Evolutionary conservation across 2,888 invertebrate genomes (phyloP).

Genomic region (Cancer borealis): DNA sequence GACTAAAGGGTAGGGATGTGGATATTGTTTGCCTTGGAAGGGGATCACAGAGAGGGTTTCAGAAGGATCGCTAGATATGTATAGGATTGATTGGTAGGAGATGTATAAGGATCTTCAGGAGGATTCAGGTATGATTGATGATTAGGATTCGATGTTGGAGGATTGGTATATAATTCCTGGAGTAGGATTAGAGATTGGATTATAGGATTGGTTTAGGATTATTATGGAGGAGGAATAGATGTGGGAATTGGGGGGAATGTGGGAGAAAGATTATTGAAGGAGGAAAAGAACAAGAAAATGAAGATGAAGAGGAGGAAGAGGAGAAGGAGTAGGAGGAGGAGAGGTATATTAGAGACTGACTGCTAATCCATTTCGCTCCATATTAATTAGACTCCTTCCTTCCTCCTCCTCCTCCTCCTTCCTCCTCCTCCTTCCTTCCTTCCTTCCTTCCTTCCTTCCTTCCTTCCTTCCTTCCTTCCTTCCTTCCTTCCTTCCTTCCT

Average conservation of each 20-base stretch:
- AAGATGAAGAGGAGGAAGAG: neutral
- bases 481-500: neutral
- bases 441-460: neutral
- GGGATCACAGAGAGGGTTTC: too few species aligned
- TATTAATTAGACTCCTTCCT: neutral
- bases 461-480: neutral
- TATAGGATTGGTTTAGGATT: too few species aligned
- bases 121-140: too few species aligned
- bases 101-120: too few species aligned
- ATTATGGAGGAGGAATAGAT: neutral
- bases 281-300: neutral
- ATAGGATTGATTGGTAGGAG: too few species aligned
- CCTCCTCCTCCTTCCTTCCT: neutral
- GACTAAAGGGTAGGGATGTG: neutral
- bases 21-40: too few species aligned
- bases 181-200: too few species aligned
- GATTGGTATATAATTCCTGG: too few species aligned
- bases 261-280: neutral
- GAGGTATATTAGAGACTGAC: neutral
- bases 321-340: neutral
- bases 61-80: too few species aligned
- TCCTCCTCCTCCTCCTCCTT: too few species aligned
- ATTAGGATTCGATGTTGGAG: too few species aligned
- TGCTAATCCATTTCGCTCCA: slow-evolving; percentile 2
- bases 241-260: neutral